phyloP scores from a whole-genome alignment of 2,113 vertebrate species.

The Seriola aureovittata region DNA sequence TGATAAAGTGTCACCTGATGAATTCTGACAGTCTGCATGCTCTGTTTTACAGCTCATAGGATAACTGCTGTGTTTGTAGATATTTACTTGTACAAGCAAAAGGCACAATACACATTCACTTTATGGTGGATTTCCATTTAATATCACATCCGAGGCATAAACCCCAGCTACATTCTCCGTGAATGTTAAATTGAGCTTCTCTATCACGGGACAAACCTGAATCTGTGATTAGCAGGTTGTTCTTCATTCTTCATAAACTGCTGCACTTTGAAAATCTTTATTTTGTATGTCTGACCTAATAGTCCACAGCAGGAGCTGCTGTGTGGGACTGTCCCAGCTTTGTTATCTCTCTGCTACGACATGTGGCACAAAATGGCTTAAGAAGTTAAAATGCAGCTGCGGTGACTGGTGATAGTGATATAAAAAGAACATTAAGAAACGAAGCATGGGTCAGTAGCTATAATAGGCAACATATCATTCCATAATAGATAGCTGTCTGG shows the following conservation, averaged over 20 bases:
- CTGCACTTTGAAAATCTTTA: no score
- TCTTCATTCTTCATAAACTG: no score
- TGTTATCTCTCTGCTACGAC: neutral
- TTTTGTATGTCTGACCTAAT: neutral
- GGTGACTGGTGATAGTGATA: neutral
- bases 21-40: no score
- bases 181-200: neutral
- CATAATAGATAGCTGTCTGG: no score
- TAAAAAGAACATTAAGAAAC: neutral
- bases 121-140: no score
- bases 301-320: no score
- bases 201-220: neutral
- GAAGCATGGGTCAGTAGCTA: no score
- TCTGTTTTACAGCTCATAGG: neutral
- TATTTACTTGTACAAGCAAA: neutral
- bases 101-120: neutral
- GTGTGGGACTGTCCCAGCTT: neutral
- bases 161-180: no score
- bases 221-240: neutral
- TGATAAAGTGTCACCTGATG: neutral
- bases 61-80: neutral
- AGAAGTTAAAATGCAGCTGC: slow-evolving; percentile 3
- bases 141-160: neutral
- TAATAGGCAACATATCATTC: no score
- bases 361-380: neutral